Base-by-base conservation (phyloP, 2,797 vertebrate species). In the Eidolon dupreanum region DNA sequence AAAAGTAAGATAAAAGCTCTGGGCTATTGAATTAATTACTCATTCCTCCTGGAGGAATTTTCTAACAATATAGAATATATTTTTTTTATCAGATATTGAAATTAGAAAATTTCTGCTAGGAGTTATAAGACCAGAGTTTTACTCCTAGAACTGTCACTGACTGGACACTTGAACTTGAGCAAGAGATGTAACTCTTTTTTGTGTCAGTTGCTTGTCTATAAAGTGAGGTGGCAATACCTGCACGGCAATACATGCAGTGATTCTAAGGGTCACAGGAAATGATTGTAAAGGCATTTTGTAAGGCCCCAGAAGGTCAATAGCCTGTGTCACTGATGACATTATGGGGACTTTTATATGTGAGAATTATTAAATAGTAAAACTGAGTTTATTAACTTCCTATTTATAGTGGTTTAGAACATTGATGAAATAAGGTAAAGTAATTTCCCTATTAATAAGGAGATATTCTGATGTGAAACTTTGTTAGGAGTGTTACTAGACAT, bases 1-100 rank as follows among this genome's bases (percentile, higher is more conserved):
- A 86, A 88, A 90, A 75, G 13, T 57, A 49, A 85, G 84, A 88
- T 89, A 78, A 66, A 93, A 92, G 26, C 20, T 84, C 16, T 26
- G 17, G 19, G 59, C 43, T 63, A n/a, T 36, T n/a, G 26, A 82
- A 36, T 83, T 66, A 66, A 36, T 83, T 66, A 66, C 43, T 90
- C 33, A 66, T 70, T 85, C 26, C 17, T 71, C 19, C 28, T 73
- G 41, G 31, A 41, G 31, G 83, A 73, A 57, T 87, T 65, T 90
- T 78, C 10, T 65, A n/a, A 19, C 57, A 53, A 9, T 63, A 38
- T 59, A 66, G 24, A 88, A 55, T 89, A 8, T n/a, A 8, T 28
- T 90, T 74, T 90, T 74, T 49, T 77, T 33, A 31, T 82, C 12
- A 94, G 55, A 57, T 65, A 70, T n/a, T 88, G 24, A 65, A 71